Base-by-base conservation (phyloP, 2,113 vertebrate genomes). In the Hippocampus guttulatus region DNA sequence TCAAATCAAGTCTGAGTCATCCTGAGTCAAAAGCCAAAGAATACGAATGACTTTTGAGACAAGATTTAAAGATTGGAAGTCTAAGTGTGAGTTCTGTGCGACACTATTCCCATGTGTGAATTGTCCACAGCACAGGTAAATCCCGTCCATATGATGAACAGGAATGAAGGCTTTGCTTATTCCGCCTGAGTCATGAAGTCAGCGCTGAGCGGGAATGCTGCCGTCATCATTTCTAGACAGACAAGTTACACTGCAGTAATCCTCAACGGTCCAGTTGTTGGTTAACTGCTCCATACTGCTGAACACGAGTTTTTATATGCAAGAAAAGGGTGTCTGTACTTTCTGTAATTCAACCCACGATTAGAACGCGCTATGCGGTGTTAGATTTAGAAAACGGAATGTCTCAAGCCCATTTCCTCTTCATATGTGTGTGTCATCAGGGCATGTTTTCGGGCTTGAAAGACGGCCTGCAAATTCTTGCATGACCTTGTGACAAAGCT, bases 71-170 rank as follows among this genome's bases (percentile, higher is more conserved):
- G 33, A 38, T 6, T 0, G 5, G 30, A 33, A 33, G 74, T 75
- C 68, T 72, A 7, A 38, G 75, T 75, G 70, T 72, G 77, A 65
- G 77, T 30, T 67, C 41, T 30, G 72, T 69, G 41, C 74, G 52
- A 68, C 75, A 73, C 67, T 66, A 68, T 81, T 81, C 73, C 72
- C 70, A 41, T 79, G 73, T 76, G 86, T 78, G 74, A 66, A 68
- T 72, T 81, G 87, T 77, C 81, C 81, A 84, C 82, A 75, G 78
- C 70, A 3, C 81, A 82, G 83, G 79, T 89, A 89, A 88, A 88
- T 88, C 87, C 81, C 68, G 70, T 83, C 84, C 85, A 82, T 90
- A 90, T 81, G 87, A 91, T 84, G 80, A 87, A 71, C 76, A 75
- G 78, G 75, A 75, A 55, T 85, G 72, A 75, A 82, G 41, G 81